Evolutionary conservation across 2,113 vertebrate genomes (phyloP), one percentile per base, ranked within the genome.

Genomic region (Atherinomorus stipes): DNA sequence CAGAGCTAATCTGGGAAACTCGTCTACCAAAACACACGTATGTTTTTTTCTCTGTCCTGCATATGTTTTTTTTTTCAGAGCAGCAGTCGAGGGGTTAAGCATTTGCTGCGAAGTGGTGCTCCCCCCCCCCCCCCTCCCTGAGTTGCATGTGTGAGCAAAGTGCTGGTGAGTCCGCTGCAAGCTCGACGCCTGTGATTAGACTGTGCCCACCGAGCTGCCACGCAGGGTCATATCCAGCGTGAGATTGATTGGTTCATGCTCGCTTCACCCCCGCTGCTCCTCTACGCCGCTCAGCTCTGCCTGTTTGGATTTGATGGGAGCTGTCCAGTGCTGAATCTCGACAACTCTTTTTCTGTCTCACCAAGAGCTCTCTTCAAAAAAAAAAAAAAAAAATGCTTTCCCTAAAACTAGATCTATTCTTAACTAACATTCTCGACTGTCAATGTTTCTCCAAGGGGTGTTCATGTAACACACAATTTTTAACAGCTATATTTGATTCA

Each of bases 251-350:
- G 78, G 84, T 65, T 86, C 78, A 68, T 72, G 65, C 64, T 61
- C 5, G n/a, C 28, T 21, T 65, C 66, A 42, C 42, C 52, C 16
- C 23, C 8, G 11, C 34, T 49, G 47, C 34, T 50, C 50, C 44
- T 51, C 59, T 3, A 21, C 22, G 56, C 50, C 21, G 45, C 54
- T 54, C 42, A 34, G 70, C 15, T 51, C 50, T 52, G 45, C 63
- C 51, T 59, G 51, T 62, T 62, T 31, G 4, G n/a, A 52, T 64
- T 54, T 76, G 51, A 65, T 22, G 59, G 71, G 81, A 87, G 71
- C 91, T 92, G 89, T 83, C 91, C 83, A 57, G 61, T 62, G 60
- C 83, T 86, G 76, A 82, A 75, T 7, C 42, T 23, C 4, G 2
- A 25, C 2, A 4, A 7, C 66, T 70, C 54, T 70, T 44, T 57